Conservation (phyloP, 2,888 invertebrate species). For the Apoderus coryli region DNA sequence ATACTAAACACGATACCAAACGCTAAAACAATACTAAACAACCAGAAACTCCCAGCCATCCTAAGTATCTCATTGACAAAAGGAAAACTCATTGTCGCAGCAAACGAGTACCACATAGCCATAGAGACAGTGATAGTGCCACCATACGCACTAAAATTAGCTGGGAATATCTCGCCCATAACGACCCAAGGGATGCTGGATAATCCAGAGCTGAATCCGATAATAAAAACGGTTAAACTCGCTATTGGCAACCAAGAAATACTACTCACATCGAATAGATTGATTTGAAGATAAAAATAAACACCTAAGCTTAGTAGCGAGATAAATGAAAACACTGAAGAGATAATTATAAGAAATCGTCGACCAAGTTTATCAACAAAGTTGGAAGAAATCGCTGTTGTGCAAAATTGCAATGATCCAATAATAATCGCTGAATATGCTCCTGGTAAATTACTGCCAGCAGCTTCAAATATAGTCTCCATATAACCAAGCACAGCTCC, state of each 20-base stretch:
- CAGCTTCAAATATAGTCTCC: constrained; percentile 47
- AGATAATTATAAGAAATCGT: constrained; percentile 51
- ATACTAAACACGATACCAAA: constrained; percentile 12
- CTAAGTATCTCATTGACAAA: constrained; percentile 12
- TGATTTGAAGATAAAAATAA: constrained; percentile 17
- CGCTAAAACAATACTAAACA: constrained; percentile 13
- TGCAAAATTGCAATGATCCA: constrained; percentile 55
- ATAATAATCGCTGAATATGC: constrained; percentile 59
- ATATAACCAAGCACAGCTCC: constrained; percentile 66
- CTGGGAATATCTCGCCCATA: constrained; percentile 66
- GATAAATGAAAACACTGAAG: constrained; percentile 46
- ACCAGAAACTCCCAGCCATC: constrained; percentile 16
- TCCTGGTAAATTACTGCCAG: constrained; percentile 33
- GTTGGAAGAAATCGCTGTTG: constrained; percentile 53
- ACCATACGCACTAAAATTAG: constrained; percentile 57
- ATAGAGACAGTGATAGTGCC: constrained; percentile 13
- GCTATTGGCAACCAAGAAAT: constrained; percentile 12
- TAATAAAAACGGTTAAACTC: constrained; percentile 10
- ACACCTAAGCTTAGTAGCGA: constrained; percentile 29
- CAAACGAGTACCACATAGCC: constrained; percentile 15
- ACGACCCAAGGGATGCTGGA: constrained; percentile 71
- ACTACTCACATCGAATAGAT: not conserved
- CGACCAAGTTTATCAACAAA: constrained; percentile 66
- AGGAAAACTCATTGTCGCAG: constrained; percentile 18
- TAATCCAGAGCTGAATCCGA: constrained; percentile 32